These are phyloP conservation scores for Blennius ocellaris DNA, from an alignment of 2,113 vertebrate species.

Conservation along the genomic window DNA sequence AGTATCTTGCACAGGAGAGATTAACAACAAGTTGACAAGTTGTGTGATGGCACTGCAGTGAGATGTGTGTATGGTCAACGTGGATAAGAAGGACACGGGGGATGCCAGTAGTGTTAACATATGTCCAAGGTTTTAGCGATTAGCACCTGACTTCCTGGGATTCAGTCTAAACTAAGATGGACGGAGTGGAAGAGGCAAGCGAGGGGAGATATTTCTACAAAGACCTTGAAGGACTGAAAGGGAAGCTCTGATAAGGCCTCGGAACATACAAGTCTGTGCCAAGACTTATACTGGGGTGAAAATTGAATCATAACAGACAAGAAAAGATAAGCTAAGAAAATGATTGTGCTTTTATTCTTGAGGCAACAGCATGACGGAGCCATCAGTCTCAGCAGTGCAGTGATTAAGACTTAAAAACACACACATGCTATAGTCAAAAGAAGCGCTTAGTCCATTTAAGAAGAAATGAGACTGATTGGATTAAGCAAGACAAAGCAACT, in stretches of 20 bases:
- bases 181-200: slow-evolving; percentile 46
- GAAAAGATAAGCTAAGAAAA: slow-evolving; percentile 73
- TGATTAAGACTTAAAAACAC: slow-evolving; percentile 57
- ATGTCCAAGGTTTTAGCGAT: slow-evolving; percentile 45
- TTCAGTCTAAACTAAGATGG: slow-evolving; percentile 56
- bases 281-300: slow-evolving; percentile 58
- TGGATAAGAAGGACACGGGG: slow-evolving; percentile 5
- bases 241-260: slow-evolving; percentile 74
- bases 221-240: slow-evolving; percentile 56
- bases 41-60: background rate
- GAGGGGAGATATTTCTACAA: slow-evolving; percentile 64
- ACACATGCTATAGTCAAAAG: slow-evolving; percentile 19
- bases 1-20: slow-evolving; percentile 34
- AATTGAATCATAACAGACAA: slow-evolving; percentile 72
- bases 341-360: slow-evolving; percentile 64
- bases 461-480: slow-evolving; percentile 29
- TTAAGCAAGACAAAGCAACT: background rate
- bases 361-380: slow-evolving; percentile 47
- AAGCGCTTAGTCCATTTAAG: slow-evolving; percentile 2
- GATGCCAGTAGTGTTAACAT: background rate
- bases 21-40: slow-evolving; percentile 40
- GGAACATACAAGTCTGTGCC: slow-evolving; percentile 60
- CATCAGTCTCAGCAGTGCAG: slow-evolving; percentile 43
- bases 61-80: slow-evolving; percentile 19
- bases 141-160: slow-evolving; percentile 66